A percentile compares a stretch with the other conserved stretches of the same genome.
Conservation (phyloP, 37 sponge, comb jelly and placozoan genomes). For the Aphrocallistes beatrix region DNA sequence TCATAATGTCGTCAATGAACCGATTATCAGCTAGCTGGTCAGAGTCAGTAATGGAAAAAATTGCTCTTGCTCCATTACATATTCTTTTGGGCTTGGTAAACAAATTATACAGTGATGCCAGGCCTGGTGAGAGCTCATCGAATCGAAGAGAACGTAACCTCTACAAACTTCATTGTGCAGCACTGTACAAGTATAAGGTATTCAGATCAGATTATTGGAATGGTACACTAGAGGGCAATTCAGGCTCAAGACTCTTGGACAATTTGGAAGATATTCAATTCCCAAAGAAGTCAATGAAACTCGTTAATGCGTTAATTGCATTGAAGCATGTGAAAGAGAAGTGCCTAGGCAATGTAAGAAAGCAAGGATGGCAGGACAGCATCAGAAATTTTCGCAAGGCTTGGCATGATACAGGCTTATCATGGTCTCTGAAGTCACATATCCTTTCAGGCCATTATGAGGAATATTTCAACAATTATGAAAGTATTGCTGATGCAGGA, state of each 20-base stretch:
- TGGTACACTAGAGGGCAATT: not conserved
- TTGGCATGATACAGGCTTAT: slow-evolving; percentile 13
- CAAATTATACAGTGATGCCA: not conserved
- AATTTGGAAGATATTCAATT: not conserved
- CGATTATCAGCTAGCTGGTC: not conserved
- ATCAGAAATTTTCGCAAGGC: slow-evolving; percentile 10
- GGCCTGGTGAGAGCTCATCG: slow-evolving; percentile 14
- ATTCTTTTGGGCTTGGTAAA: not conserved
- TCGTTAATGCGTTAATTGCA: slow-evolving; percentile 10
- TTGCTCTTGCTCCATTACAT: slow-evolving; percentile 14
- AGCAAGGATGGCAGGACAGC: slow-evolving; percentile 14
- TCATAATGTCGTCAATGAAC: slow-evolving; percentile 14
- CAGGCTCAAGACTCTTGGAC: slow-evolving; percentile 13
- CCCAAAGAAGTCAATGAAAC: not conserved
- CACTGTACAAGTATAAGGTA: not conserved
- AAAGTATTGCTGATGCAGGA: no score
- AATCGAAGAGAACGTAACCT: not conserved
- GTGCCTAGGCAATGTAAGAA: slow-evolving; percentile 7
- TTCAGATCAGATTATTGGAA: slow-evolving; percentile 19
- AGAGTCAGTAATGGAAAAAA: not conserved
- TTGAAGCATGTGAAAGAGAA: not conserved
- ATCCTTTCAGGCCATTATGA: no score
- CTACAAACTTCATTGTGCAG: slow-evolving; percentile 17
- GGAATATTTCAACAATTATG: no score
- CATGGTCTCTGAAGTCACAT: no score